These are phyloP conservation scores for Brachionus paranguensis DNA, from an alignment of 1,140 invertebrate species.

Conservation along the genomic window DNA sequence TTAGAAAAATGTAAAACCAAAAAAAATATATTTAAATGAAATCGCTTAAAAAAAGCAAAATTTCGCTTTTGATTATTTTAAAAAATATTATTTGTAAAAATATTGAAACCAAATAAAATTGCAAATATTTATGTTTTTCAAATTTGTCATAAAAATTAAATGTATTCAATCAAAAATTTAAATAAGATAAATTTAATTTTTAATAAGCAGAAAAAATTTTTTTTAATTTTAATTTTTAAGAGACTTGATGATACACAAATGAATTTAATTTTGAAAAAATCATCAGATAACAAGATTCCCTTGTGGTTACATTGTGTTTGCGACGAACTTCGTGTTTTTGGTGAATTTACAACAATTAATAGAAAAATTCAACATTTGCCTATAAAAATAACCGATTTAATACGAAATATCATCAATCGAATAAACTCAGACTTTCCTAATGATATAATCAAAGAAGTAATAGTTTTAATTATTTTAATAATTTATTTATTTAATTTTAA, in stretches of 20 bases:
- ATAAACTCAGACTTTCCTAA: slow-evolving; percentile 46
- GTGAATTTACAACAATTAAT: slow-evolving; percentile 48
- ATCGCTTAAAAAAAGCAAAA: too few relatives aligned
- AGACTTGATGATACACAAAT: slow-evolving; percentile 48
- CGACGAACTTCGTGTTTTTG: slow-evolving; percentile 52
- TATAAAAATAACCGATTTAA: slow-evolving; percentile 44
- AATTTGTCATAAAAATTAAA: too few relatives aligned
- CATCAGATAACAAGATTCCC: slow-evolving; percentile 45
- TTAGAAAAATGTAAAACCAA: too few relatives aligned
- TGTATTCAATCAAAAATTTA: too few relatives aligned
- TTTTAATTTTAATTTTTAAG: slow-evolving; percentile 41
- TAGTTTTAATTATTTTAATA: not conserved
- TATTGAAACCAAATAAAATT: too few relatives aligned
- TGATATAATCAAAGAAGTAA: slow-evolving; percentile 27
- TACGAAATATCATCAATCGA: slow-evolving; percentile 45
- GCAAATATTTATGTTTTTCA: too few relatives aligned
- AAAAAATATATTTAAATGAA: too few relatives aligned
- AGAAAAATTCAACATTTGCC: slow-evolving; percentile 47
- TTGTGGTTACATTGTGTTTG: slow-evolving; percentile 50
- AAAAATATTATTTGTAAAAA: too few relatives aligned
- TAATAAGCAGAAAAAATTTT: too few relatives aligned
- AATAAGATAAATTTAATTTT: too few relatives aligned
- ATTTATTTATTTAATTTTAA: not conserved
- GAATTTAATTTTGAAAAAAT: slow-evolving; percentile 44
- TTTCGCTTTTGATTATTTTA: too few relatives aligned